These are phyloP conservation scores for Tortrix viridana DNA, from an alignment of 2,888 invertebrate genomes.

Conservation along the genomic window DNA sequence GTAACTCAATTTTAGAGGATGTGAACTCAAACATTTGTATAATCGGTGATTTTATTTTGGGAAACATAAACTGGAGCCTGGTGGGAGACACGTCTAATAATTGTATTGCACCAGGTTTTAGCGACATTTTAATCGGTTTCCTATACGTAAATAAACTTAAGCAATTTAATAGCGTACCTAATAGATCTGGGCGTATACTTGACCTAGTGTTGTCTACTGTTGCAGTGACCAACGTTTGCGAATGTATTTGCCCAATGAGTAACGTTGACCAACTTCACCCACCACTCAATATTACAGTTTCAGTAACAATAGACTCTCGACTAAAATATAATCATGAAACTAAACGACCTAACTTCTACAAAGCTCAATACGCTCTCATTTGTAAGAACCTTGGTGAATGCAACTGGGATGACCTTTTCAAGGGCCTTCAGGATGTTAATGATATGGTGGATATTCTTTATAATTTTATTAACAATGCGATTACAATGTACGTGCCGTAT, in stretches of 20 bases:
- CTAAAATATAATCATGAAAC: slow-evolving; percentile 3
- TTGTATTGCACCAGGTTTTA: background rate
- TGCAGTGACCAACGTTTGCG: slow-evolving; percentile 1
- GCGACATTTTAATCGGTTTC: slow-evolving; percentile 26
- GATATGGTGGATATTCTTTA: slow-evolving; percentile 23
- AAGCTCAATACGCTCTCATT: slow-evolving; percentile 18
- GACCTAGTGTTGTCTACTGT: slow-evolving; percentile 22
- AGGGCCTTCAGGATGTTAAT: slow-evolving; percentile 9
- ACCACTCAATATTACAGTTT: slow-evolving; percentile 21
- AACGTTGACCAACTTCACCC: slow-evolving; percentile 21
- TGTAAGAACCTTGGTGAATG: slow-evolving; percentile 6
- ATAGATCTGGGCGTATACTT: slow-evolving; percentile 10
- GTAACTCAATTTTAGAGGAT: slow-evolving; percentile 12
- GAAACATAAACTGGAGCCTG: background rate
- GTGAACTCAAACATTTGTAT: slow-evolving; percentile 8
- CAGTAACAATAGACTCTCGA: background rate
- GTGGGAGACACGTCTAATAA: background rate
- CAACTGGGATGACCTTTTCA: slow-evolving; percentile 8
- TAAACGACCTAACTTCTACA: slow-evolving; percentile 16
- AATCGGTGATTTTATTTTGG: slow-evolving; percentile 25
- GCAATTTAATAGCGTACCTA: slow-evolving; percentile 21
- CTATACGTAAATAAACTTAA: slow-evolving; percentile 14
- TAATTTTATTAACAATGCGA: background rate
- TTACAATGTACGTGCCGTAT: slow-evolving; percentile 13
- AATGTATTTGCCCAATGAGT: slow-evolving; percentile 1